Evolutionary conservation across 2,888 invertebrate species (phyloP).

Genomic region (Clunio marinus): DNA sequence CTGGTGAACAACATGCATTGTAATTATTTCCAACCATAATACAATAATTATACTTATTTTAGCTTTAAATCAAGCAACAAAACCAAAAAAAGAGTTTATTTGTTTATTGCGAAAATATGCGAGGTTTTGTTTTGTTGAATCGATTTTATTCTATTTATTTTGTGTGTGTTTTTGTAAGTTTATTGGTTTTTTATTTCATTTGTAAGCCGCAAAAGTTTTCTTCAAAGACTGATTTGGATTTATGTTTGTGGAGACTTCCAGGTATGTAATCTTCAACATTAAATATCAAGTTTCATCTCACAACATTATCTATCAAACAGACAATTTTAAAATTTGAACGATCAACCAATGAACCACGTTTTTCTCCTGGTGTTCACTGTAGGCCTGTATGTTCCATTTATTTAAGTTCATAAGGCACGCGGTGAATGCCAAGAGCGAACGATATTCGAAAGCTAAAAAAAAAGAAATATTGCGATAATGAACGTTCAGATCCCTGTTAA

Average conservation of each 20-base stretch:
- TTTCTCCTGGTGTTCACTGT: slow-evolving; percentile 94
- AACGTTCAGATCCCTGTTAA: slow-evolving; percentile 32
- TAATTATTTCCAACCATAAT: background rate
- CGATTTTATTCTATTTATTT: slow-evolving; percentile 13
- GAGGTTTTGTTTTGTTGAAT: background rate
- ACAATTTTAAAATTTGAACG: slow-evolving; percentile 37
- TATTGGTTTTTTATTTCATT: no score
- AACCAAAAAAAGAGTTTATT: background rate
- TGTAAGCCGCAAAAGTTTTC: no score
- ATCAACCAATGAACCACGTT: slow-evolving; percentile 46
- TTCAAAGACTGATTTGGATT: no score
- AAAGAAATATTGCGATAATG: slow-evolving; percentile 20
- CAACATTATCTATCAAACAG: no score
- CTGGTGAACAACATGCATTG: background rate
- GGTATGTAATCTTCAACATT: background rate
- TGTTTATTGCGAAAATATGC: background rate
- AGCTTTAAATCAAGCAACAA: background rate
- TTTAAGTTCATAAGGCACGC: slow-evolving; percentile 91
- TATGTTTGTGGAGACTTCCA: no score
- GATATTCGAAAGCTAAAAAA: slow-evolving; percentile 49
- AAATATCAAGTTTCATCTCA: no score
- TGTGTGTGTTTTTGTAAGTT: no score
- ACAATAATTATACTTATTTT: background rate
- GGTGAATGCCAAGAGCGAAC: slow-evolving; percentile 99
- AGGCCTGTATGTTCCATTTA: slow-evolving; percentile 79